Evolutionary conservation across 2,888 invertebrate genomes (phyloP), one percentile per base, ranked within the genome.

Genomic region (Clanis bilineata): DNA sequence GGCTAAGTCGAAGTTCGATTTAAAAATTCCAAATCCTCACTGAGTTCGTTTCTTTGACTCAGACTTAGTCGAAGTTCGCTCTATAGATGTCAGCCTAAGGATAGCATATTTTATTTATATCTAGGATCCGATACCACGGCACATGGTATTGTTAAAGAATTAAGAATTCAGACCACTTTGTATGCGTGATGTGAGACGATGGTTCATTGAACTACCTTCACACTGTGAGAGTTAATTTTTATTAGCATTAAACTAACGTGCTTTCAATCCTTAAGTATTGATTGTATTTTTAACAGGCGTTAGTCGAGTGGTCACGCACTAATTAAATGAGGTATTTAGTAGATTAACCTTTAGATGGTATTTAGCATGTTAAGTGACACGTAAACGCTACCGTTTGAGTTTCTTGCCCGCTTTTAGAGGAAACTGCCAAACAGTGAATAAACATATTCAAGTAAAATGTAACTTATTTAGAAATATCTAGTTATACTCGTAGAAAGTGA

Each of bases 221-320:
- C 51, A 51, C 28, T 51, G 51, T 51, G 51, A 51, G 51, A 51
- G 51, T 51, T 51, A 51, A 51, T 51, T 51, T 51, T 51, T 51
- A 51, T 51, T 51, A 51, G 51, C 51, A 51, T 51, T 32, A 32
- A 28, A 51, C 28, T 51, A 51, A 51, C 51, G 51, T 51, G 51
- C 32, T 51, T 51, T 51, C 51, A 51, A 51, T 51, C 47, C 32
- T 4, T 18, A 51, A 51, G 28, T 32, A n/a, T 47, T 47, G 28
- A 47, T 25, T 45, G 45, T 45, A 28, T 47, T 47, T 51, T 51
- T 18, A 51, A 45, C 45, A 45, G 32, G 18, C 28, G 3, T 28
- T 18, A 18, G 32, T 51, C 15, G 28, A 51, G 18, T 10, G 51
- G 28, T 51, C 51, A 51, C 51, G 51, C 51, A 51, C 51, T 51